Evolutionary conservation across 2,797 vertebrate species (phyloP).

Genomic region (Amphiprion clarkii): DNA sequence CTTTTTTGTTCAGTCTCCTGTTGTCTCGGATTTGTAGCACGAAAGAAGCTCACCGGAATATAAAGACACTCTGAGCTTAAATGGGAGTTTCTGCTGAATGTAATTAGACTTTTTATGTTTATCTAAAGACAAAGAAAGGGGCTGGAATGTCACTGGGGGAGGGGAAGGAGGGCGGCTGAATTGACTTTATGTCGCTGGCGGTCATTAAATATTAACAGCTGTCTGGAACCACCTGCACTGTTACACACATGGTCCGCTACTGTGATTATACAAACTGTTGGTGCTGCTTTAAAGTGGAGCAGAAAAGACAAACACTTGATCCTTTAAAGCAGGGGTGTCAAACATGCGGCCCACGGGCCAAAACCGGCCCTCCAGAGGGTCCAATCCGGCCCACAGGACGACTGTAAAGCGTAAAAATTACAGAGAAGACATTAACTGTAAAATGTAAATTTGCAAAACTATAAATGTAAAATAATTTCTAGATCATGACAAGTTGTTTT

Average conservation of each 20-base stretch:
- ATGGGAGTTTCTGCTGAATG: not conserved
- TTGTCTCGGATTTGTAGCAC: not conserved
- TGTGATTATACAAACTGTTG: too few species aligned
- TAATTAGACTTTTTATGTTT: not conserved
- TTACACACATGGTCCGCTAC: not conserved
- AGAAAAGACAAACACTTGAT: too few species aligned
- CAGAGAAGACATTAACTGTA: too few species aligned
- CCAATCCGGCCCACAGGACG: too few species aligned
- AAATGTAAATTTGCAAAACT: too few species aligned
- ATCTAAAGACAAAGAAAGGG: not conserved
- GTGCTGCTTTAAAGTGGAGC: too few species aligned
- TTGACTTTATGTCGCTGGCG: constrained; percentile 11
- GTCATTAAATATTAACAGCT: constrained; percentile 41
- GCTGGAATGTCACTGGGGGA: constrained; percentile 8
- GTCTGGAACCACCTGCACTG: constrained; percentile 29
- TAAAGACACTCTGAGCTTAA: not conserved
- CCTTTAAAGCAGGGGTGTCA: too few species aligned
- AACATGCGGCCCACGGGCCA: too few species aligned
- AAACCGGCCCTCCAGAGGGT: too few species aligned
- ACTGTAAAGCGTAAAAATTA: too few species aligned
- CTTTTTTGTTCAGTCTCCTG: constrained; percentile 6
- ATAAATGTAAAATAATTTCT: too few species aligned
- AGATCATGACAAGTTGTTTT: too few species aligned
- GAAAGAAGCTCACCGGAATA: not conserved
- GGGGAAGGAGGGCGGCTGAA: not conserved